phyloP scores from a whole-genome alignment of 2,797 vertebrate genomes.

The Glyptemys insculpta region DNA sequence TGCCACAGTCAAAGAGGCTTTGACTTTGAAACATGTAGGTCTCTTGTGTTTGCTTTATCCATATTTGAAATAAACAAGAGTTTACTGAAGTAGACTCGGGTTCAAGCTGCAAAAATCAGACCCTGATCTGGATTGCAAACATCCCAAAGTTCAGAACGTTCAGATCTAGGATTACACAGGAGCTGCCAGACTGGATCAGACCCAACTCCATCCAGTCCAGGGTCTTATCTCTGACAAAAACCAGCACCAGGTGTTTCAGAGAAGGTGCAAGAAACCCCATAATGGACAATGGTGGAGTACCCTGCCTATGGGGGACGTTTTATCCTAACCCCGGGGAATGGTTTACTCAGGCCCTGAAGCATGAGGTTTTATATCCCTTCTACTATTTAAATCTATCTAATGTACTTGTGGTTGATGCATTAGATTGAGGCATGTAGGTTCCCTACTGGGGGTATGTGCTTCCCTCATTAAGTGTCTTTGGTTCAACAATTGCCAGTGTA shows the following conservation, averaged over 20 bases:
- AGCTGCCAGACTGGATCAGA: background rate
- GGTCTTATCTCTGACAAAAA: accelerated
- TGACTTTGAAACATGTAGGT: background rate
- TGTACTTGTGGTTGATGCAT: accelerated
- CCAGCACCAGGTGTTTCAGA: accelerated
- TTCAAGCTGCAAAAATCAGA: background rate
- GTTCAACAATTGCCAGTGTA: background rate
- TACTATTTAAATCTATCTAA: background rate
- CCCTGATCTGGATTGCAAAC: background rate
- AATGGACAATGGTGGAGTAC: accelerated
- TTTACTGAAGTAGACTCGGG: background rate
- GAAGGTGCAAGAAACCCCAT: background rate
- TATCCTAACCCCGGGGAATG: background rate
- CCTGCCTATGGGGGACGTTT: background rate
- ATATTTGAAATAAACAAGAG: background rate
- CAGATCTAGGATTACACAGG: accelerated
- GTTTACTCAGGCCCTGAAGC: accelerated
- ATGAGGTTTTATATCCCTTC: background rate
- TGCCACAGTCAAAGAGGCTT: background rate
- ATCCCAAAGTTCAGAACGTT: accelerated
- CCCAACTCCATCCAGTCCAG: background rate
- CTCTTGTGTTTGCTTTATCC: background rate
- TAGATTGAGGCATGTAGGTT: accelerated
- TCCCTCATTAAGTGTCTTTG: too few relatives aligned
- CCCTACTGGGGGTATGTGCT: too few relatives aligned